A percentile compares a stretch with the other conserved stretches of the same genome.
Evolutionary conservation across 2,797 vertebrate species (phyloP).

Genomic region (Micromesistius poutassou): DNA sequence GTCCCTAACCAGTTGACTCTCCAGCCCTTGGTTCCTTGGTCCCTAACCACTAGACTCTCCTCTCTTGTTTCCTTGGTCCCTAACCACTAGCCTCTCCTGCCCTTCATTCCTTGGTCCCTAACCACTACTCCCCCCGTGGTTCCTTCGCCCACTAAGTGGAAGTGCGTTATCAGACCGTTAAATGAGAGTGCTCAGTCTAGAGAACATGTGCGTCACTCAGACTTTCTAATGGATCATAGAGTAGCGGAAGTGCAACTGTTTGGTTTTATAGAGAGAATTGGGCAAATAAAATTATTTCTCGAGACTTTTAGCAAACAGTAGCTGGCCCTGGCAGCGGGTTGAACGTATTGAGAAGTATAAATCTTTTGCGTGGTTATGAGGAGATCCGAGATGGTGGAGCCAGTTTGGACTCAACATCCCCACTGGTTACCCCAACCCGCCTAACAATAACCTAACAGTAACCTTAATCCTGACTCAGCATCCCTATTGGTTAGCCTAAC

Average conservation of each 20-base stretch:
- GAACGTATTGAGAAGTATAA: background rate
- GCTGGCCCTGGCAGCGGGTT: background rate
- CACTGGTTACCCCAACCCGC: no score
- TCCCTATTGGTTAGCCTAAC: background rate
- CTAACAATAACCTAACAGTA: no score
- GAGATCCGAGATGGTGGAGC: background rate
- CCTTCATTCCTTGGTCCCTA: no score
- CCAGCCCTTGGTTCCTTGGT: background rate
- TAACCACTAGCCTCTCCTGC: no score
- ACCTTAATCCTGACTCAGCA: no score
- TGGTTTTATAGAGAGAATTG: background rate
- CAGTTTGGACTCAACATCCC: no score
- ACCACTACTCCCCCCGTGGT: no score
- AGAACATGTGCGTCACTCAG: background rate
- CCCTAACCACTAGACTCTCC: no score
- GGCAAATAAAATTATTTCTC: background rate
- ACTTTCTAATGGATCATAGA: background rate
- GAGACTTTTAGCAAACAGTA: conserved; percentile 1
- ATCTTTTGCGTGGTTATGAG: background rate
- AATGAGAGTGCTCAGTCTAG: background rate
- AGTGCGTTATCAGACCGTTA: background rate
- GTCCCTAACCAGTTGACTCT: background rate
- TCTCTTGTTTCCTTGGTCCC: no score
- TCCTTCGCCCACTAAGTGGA: no score
- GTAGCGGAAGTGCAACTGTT: background rate